These are phyloP conservation scores for Drosophila niveifrons DNA, from an alignment of 2,888 invertebrate genomes.

Conservation along the genomic window DNA sequence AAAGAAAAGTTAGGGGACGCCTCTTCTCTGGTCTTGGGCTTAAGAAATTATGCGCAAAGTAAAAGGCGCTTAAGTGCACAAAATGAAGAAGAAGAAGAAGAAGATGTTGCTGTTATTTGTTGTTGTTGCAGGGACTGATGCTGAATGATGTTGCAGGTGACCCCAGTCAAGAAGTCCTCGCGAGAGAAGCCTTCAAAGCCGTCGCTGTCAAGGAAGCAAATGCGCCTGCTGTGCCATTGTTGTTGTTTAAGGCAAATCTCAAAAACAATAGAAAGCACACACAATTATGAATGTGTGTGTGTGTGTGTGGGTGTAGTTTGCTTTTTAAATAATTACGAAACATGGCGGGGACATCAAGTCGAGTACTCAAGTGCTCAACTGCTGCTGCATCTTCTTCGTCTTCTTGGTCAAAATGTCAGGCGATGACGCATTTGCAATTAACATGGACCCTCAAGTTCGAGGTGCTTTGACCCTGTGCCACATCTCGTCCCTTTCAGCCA, in stretches of 20 bases:
- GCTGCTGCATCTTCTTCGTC: background rate
- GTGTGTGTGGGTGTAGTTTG: constrained; percentile 50
- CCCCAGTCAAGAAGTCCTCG: constrained; percentile 2
- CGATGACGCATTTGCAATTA: constrained; percentile 18
- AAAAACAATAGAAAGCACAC: constrained; percentile 1
- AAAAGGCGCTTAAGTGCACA: constrained; percentile 73
- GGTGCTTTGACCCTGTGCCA: constrained; percentile 36
- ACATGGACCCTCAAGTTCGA: constrained; percentile 17
- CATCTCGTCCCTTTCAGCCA: background rate
- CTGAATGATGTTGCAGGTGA: constrained; percentile 1
- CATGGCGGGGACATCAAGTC: constrained; percentile 21
- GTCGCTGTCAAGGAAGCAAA: constrained; percentile 32
- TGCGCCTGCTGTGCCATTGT: constrained; percentile 33
- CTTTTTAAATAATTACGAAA: constrained; percentile 66
- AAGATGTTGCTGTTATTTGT: constrained; percentile 33
- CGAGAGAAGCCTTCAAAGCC: constrained; percentile 35
- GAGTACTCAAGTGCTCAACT: background rate
- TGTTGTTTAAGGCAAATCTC: constrained; percentile 1
- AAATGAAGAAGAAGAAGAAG: constrained; percentile 56
- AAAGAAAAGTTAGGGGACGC: background rate
- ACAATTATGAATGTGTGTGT: constrained; percentile 13
- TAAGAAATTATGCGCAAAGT: constrained; percentile 73
- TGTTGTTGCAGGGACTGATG: constrained; percentile 9
- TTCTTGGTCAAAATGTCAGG: constrained; percentile 33
- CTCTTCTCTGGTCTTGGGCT: constrained; percentile 24